Base-by-base conservation (phyloP, 1,140 invertebrate species). In the Drosophila truncata region DNA sequence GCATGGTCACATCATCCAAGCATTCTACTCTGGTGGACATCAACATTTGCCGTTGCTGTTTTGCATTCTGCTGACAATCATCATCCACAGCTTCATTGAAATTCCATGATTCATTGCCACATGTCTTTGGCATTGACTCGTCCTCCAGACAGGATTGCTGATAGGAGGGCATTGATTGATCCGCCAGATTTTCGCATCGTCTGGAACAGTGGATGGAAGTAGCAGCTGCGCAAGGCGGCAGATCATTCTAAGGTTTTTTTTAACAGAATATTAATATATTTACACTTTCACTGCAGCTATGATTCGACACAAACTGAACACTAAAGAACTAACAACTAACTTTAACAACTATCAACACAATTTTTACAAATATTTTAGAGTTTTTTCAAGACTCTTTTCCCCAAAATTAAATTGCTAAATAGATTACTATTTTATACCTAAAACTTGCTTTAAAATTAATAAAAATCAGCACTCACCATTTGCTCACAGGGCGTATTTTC, bases 121-220 rank as follows among this genome's bases (percentile, higher is more conserved):
- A 44, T 11, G 47, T 31, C 11, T 23, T 23, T 10, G 54, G 64
- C 49, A 63, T 44, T 0, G 49, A 50, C 23, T 39, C n/a, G 6
- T 63, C 27, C 3, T 64, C 65, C 35, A 67, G n/a, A 16, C 44
- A 16, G 4, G 50, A 29, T 7, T 67, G 33, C 18, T 39, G 25
- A 14, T 47, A 47, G 7, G 27, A 25, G 13, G 42, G 50, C 65
- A 71, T 71, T 11, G 65, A 39, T 13, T 72, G n/a, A 39, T 73
- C 54, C 14, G 20, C 59, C 11, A 87, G 27, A 18, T 83, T 70
- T n/a, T 85, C 74, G 3, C 63, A 76, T 37, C 39, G 4, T 44
- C 41, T 4, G 18, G 2, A 18, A 42, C n/a, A 2, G 10, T 18
- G 4, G 4, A 23, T 2, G 16, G 4, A 31, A 13, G 7, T 5